phyloP scores from a whole-genome alignment of 2,797 vertebrate genomes.

The Coranthus polyacanthus region DNA sequence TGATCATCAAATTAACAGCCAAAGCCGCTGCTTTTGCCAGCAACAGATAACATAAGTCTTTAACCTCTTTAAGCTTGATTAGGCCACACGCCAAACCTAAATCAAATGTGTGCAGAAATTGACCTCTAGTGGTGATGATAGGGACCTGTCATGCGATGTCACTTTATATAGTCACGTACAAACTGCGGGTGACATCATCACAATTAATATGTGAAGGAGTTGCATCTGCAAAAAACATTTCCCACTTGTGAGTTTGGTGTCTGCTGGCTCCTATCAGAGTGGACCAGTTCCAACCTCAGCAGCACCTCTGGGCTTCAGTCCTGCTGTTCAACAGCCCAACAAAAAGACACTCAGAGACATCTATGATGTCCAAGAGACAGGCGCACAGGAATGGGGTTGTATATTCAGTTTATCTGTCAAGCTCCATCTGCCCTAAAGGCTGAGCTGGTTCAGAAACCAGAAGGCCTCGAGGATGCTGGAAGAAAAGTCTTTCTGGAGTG shows the following conservation, averaged over 20 bases:
- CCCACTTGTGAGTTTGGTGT: not conserved
- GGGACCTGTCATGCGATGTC: too few relatives aligned
- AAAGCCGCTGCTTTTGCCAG: not conserved
- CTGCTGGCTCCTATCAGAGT: too few relatives aligned
- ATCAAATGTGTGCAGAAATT: too few relatives aligned
- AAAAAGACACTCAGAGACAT: not conserved
- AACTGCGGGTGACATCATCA: not conserved
- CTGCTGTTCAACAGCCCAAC: not conserved
- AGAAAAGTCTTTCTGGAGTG: not conserved
- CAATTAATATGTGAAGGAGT: not conserved
- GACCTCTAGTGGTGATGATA: too few relatives aligned
- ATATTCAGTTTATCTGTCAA: not conserved
- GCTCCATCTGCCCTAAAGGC: slow-evolving; percentile 5
- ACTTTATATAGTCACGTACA: too few relatives aligned
- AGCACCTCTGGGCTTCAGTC: not conserved
- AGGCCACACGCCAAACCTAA: too few relatives aligned
- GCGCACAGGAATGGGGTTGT: not conserved
- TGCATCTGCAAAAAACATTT: too few relatives aligned
- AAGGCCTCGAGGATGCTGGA: not conserved
- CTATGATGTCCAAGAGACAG: not conserved
- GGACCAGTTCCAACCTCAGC: not conserved
- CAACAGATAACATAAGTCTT: too few relatives aligned
- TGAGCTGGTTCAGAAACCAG: not conserved
- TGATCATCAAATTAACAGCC: too few relatives aligned
- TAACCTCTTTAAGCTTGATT: too few relatives aligned